phyloP scores from a whole-genome alignment of 1,140 invertebrate genomes.

The Drosophila sproati region DNA sequence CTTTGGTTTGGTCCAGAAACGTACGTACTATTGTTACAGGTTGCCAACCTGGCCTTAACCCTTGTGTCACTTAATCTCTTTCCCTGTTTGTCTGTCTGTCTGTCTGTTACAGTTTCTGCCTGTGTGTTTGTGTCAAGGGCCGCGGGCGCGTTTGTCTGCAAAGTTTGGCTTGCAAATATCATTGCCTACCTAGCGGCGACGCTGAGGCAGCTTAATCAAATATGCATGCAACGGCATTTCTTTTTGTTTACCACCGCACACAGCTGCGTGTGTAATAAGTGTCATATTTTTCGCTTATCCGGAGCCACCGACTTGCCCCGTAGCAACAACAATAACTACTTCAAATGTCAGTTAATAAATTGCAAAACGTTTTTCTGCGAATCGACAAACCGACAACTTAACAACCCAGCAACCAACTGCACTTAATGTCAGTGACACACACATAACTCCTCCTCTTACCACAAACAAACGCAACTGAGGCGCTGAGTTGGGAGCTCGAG shows the following conservation, averaged over 20 bases:
- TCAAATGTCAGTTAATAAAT: conserved; percentile 72
- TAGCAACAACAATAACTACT: conserved; percentile 41
- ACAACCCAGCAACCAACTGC: conserved; percentile 52
- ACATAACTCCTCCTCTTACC: conserved; percentile 4
- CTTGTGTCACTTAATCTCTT: conserved; percentile 2
- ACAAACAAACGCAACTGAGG: conserved; percentile 16
- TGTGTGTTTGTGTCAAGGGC: conserved; percentile 15
- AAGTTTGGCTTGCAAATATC: conserved; percentile 67
- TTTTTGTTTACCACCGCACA: conserved; percentile 29
- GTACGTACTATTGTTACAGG: conserved; percentile 50
- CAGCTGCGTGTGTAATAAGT: conserved; percentile 53
- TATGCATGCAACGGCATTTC: conserved; percentile 52
- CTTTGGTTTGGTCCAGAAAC: conserved; percentile 48
- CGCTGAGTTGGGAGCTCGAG: neutral
- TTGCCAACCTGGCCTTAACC: conserved; percentile 43
- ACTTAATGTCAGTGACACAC: conserved; percentile 65
- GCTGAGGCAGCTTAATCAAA: conserved; percentile 59
- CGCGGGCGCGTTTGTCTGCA: conserved; percentile 59
- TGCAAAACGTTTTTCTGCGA: conserved; percentile 69
- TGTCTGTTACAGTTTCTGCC: neutral
- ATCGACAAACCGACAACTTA: conserved; percentile 51
- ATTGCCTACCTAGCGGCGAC: conserved; percentile 48
- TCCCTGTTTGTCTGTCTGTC: neutral
- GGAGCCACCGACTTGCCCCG: neutral
- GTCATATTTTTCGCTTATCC: conserved; percentile 52